Evolutionary conservation across 1,140 invertebrate genomes (phyloP), one percentile per base, ranked within the genome.

Genomic region (Rhynchophorus ferrugineus): DNA sequence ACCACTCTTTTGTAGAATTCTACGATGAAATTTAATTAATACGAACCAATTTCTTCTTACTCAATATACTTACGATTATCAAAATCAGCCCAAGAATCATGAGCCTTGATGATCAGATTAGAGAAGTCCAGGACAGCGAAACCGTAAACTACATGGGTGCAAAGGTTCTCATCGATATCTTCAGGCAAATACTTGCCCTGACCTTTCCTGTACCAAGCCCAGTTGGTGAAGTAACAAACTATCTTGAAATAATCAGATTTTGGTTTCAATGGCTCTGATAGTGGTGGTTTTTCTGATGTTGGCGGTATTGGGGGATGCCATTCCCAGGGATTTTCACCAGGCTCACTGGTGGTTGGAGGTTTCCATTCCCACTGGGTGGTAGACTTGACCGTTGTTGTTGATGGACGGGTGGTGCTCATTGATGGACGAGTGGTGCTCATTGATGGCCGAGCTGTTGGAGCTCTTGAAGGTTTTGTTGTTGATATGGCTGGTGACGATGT

Each of bases 141-240:
- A 17, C 91, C 91, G 62, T 95, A 95, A 1, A 95, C 81, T 42
- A 95, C 84, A 62, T 95, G 92, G 0, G 91, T 94, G 63, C 91
- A 95, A 0, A 95, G 74, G 29, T 81, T 79, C 1, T 85, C 76
- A 65, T 95, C 86, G 16, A 95, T 92, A 57, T 91, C 79, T 63
- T 89, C 87, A 1, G 90, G 90, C 1, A 80, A 69, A 58, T 87
- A 93, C 61, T 87, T 87, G 36, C 87, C 91, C 11, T 77, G 60
- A 0, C 87, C 88, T 54, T 79, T 80, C n/a, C 89, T 75, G 59
- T 91, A 91, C 87, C 91, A 93, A 1, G 91, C 88, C 91, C 91
- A 95, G 62, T 94, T 95, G 0, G 90, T 93, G 64, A 92, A 94
- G 65, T 95, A 95, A 61, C 91, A 95, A 0, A 94, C 86, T 0